phyloP scores from a whole-genome alignment of 1,140 invertebrate species.

The Psilanteris sp. region DNA sequence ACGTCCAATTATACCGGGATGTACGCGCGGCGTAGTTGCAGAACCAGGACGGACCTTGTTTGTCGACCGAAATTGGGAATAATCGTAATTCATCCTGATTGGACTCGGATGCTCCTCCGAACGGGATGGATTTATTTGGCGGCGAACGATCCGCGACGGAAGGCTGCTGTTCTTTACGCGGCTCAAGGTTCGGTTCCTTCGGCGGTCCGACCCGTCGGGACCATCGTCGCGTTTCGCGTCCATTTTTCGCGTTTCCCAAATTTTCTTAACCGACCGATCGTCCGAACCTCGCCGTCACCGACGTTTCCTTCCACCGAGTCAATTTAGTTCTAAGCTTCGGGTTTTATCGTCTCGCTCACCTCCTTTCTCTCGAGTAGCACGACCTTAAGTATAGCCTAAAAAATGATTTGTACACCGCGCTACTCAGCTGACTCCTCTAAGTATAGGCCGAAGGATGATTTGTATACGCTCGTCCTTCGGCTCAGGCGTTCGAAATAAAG shows the following conservation, averaged over 20 bases:
- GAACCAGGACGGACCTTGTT: no score
- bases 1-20: no score
- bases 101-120: no score
- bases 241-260: no score
- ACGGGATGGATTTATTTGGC: no score
- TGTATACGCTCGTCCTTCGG: slow-evolving; percentile 66
- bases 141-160: no score
- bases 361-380: slow-evolving; percentile 20
- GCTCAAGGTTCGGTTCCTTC: no score
- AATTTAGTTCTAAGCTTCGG: slow-evolving; percentile 51
- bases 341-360: slow-evolving; percentile 45
- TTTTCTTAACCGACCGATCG: slow-evolving; percentile 2
- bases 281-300: slow-evolving; percentile 18
- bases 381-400: slow-evolving; percentile 63
- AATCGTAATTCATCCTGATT: no score
- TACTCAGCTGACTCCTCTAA: slow-evolving; percentile 65
- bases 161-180: no score
- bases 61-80: no score
- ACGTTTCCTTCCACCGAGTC: slow-evolving; percentile 25
- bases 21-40: not conserved
- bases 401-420: slow-evolving; percentile 64
- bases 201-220: no score
- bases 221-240: no score
- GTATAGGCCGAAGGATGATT: slow-evolving; percentile 70
- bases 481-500: slow-evolving; percentile 53